phyloP scores from a whole-genome alignment of 1,140 invertebrate species.

The Drosophila serrata region DNA sequence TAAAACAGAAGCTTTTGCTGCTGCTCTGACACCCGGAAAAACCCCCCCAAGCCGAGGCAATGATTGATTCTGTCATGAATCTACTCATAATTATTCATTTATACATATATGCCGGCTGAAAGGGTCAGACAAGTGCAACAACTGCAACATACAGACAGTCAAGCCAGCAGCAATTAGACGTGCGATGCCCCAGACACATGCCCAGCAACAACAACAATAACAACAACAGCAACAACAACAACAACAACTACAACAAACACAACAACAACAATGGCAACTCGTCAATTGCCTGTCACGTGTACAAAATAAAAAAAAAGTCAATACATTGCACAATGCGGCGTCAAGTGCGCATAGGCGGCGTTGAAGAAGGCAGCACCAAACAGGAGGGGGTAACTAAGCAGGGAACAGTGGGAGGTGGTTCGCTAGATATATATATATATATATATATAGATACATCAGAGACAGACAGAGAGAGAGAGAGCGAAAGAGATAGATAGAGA shows the following conservation, averaged over 20 bases:
- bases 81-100: slow-evolving; percentile 53
- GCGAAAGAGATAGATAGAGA: not conserved
- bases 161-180: slow-evolving; percentile 47
- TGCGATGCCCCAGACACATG: slow-evolving; percentile 65
- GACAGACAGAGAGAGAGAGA: not conserved
- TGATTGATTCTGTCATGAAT: slow-evolving; percentile 37
- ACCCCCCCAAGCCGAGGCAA: not conserved
- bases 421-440: not conserved
- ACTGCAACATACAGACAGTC: slow-evolving; percentile 22
- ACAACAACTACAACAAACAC: slow-evolving; percentile 8
- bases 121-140: slow-evolving; percentile 47
- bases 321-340: slow-evolving; percentile 80
- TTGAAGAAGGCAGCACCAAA: slow-evolving; percentile 12
- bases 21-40: slow-evolving; percentile 18
- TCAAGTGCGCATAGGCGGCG: slow-evolving; percentile 59
- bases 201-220: slow-evolving; percentile 17
- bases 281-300: slow-evolving; percentile 79
- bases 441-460: not conserved
- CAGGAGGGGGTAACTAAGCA: not conserved
- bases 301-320: slow-evolving; percentile 71
- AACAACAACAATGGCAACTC: slow-evolving; percentile 50
- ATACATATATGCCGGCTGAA: slow-evolving; percentile 47
- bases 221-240: slow-evolving; percentile 15
- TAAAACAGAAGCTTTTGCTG: not conserved
- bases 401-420: slow-evolving; percentile 6